These are phyloP conservation scores for Plebejus argus DNA, from an alignment of 2,888 invertebrate species.

Conservation along the genomic window DNA sequence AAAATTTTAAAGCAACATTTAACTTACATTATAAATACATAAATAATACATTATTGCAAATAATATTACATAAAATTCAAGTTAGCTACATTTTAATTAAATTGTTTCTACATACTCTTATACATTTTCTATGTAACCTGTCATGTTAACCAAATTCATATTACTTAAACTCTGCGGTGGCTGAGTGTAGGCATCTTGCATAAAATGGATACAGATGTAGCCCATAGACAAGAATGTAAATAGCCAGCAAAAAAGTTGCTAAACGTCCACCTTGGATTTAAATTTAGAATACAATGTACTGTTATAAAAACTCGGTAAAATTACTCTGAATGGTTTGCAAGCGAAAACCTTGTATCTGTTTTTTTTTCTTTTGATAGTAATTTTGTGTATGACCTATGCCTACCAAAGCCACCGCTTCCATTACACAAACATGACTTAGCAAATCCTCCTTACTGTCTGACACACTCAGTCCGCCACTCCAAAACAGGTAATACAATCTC, in stretches of 20 bases:
- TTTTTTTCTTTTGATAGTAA: not conserved
- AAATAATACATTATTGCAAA: constrained; percentile 79
- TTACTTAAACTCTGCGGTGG: constrained; percentile 15
- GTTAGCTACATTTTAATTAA: constrained; percentile 77
- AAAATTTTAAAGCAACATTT: constrained; percentile 79
- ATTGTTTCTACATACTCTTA: constrained; percentile 70
- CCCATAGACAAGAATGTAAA: not conserved
- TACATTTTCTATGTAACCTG: constrained; percentile 46
- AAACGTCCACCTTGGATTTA: too few relatives aligned
- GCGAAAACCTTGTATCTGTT: not conserved
- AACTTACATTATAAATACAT: constrained; percentile 79
- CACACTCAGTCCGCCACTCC: constrained; percentile 22
- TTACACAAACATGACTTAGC: constrained; percentile 26
- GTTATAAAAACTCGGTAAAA: too few relatives aligned
- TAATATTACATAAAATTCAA: constrained; percentile 78
- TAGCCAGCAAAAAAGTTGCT: too few relatives aligned
- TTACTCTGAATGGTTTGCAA: not conserved
- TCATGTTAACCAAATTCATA: constrained; percentile 48
- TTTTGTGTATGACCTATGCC: constrained; percentile 2
- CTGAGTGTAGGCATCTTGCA: not conserved
- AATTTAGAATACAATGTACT: too few relatives aligned
- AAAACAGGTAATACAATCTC: constrained; percentile 20
- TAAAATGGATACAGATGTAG: not conserved
- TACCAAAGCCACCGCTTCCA: not conserved
- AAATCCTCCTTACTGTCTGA: constrained; percentile 1